Base-by-base conservation (phyloP, 2,113 vertebrate genomes). In the Condylura cristata region DNA sequence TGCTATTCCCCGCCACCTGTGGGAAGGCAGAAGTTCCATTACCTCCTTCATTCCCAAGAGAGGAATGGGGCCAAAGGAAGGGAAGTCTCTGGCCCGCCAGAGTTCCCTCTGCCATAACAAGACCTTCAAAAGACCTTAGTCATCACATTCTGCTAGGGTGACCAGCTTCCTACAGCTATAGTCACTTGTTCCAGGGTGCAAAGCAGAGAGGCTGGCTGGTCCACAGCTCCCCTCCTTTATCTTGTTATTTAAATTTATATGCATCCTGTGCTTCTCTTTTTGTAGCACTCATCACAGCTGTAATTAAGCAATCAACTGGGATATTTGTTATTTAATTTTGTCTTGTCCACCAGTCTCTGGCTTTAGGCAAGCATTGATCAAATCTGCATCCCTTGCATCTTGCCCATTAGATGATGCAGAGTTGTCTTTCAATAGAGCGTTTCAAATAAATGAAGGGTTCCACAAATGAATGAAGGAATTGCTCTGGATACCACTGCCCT, bases 291-390 rank as follows among this genome's bases (percentile, higher is more conserved):
- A 34, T 32, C 44, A 56, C 30, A 46, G 56, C 44, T 74, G 1
- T 70, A 82, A 96, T 79, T 94, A 93, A 89, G 24, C 83, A 72
- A 68, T 83, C 44, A 44, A 22, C 39, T 65, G 56, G 51, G 48
- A 93, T 93, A 89, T 84, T 46, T 65, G 46, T 91, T 90, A 71
- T 72, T 71, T 78, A 75, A 76, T 83, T 92, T 83, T 86, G 56
- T 86, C 78, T 85, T 75, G 39, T 88, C 66, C 78, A 46, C 66
- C 44, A 26, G 16, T 76, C 56, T 74, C 20, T 53, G 56, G 34
- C 61, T 90, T 86, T 78, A 39, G 18, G 39, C 13, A 41, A 56
- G 51, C 89, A 70, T 41, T 66, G 60, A 72, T 85, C 90, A 58
- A 83, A 68, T 70, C 16, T 39, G 41, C 44, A 58, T 56, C 56